phyloP scores from a whole-genome alignment of 2,888 invertebrate genomes.

The Lasioglossum oenotherae region DNA sequence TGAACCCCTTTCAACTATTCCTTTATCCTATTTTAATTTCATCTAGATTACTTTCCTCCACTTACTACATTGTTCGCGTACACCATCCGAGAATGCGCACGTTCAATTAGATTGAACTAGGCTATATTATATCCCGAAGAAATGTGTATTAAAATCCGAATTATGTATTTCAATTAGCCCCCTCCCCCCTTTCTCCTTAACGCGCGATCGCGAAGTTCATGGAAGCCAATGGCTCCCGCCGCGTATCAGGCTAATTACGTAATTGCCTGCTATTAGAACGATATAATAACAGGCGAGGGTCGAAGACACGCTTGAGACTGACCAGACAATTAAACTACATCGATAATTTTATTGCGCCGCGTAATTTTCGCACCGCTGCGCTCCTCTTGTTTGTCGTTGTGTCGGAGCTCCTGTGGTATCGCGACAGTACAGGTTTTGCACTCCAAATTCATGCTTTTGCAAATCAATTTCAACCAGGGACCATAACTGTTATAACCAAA shows the following conservation, averaged over 20 bases:
- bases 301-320: conserved; percentile 51
- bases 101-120: neutral
- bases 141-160: neutral
- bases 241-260: conserved; percentile 49
- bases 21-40: neutral
- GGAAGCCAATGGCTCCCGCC: conserved; percentile 24
- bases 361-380: conserved; percentile 21
- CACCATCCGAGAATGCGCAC: neutral
- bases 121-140: neutral
- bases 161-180: conserved; percentile 2
- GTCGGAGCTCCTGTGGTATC: neutral
- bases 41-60: neutral
- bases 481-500: no score
- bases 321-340: conserved; percentile 47
- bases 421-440: no score
- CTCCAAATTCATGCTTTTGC: no score
- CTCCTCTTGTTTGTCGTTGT: neutral
- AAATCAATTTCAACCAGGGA: no score
- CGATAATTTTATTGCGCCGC: conserved; percentile 30
- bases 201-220: conserved; percentile 29
- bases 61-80: neutral
- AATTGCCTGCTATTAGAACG: conserved; percentile 55
- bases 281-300: conserved; percentile 46
- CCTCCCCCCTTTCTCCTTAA: neutral
- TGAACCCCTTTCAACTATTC: neutral